Base-by-base conservation (phyloP, 1,140 invertebrate genomes). In the Caerostris extrusa region DNA sequence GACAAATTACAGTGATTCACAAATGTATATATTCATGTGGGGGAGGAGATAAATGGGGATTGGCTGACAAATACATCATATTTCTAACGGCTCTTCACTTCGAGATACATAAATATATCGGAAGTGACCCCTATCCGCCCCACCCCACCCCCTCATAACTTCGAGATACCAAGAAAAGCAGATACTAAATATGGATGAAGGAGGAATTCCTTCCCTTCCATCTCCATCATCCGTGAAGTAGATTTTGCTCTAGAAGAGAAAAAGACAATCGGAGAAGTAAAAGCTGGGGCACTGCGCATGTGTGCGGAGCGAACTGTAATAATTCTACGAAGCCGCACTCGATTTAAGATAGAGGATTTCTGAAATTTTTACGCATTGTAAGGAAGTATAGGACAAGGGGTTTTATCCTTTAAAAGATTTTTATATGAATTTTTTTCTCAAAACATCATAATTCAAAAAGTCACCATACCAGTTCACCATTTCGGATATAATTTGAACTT, bases 101-200 rank as follows among this genome's bases (percentile, higher is more conserved):
- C 67, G 19, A 61, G 58, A 90, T 81, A 81, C 55, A 90, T 77
- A 81, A 81, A 90, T 55, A 57, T 34, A 77, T 90, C 89, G 55
- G 64, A 56, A 67, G 12, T 87, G n/a, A n/a, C n/a, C n/a, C n/a
- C n/a, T n/a, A 10, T 58, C 50, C 34, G 50, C n/a, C 61, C 17
- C 61, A 17, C n/a, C 61, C 61, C 61, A 12, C 61, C n/a, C 61
- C 17, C 7, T 83, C 34, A 10, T 83, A 7, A 3, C 64, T 67
- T 17, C 87, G 7, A 77, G 69, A 90, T 81, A 90, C 17, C 69
- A 12, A 90, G 64, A 7, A 34, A 71, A 34, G 50, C 6, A 34
- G 56, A 77, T 81, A 56, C 87, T 90, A 90, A 90, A 90, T 90
- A 90, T 90, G 89, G 89, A 90, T 90, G n/a, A 77, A 34, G 19